Evolutionary conservation across 2,797 vertebrate species (phyloP).

Genomic region (Oreochromis mossambicus): DNA sequence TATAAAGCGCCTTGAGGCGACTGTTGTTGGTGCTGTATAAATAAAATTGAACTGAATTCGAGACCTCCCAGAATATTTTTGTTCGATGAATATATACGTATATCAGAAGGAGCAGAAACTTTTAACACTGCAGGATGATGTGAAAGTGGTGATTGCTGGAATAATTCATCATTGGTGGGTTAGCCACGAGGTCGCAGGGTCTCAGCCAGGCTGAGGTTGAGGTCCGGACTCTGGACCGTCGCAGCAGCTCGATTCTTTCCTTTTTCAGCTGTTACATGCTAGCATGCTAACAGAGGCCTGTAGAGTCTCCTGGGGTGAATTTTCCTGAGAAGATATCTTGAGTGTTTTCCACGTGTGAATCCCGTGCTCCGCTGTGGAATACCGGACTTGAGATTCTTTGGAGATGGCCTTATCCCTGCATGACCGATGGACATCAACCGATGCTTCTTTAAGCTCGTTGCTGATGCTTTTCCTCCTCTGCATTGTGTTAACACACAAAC

Average conservation of each 20-base stretch:
- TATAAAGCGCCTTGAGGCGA: rapidly evolving
- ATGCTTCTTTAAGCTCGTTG: not conserved
- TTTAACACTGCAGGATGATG: not conserved
- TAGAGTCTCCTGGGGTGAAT: not conserved
- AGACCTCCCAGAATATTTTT: not conserved
- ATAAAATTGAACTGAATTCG: not conserved
- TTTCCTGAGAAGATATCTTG: not conserved
- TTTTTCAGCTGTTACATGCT: not conserved
- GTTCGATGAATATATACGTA: rapidly evolving
- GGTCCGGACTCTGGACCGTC: rapidly evolving
- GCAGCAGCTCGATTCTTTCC: not conserved
- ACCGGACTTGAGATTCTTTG: not conserved
- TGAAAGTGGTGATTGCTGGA: not conserved
- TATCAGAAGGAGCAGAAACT: not conserved
- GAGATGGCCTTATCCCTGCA: rapidly evolving
- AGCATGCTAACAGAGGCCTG: not conserved
- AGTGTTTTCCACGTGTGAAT: not conserved
- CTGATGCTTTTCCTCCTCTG: not conserved
- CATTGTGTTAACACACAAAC: not conserved
- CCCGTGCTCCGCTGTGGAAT: not conserved
- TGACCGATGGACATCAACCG: not conserved
- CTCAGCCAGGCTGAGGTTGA: not conserved
- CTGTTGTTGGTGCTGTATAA: not conserved
- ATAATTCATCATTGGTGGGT: not conserved
- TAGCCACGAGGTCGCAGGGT: not conserved